A percentile compares a stretch with the other conserved stretches of the same genome.
Evolutionary conservation across 2,797 vertebrate genomes (phyloP).

Genomic region (Pampus argenteus): DNA sequence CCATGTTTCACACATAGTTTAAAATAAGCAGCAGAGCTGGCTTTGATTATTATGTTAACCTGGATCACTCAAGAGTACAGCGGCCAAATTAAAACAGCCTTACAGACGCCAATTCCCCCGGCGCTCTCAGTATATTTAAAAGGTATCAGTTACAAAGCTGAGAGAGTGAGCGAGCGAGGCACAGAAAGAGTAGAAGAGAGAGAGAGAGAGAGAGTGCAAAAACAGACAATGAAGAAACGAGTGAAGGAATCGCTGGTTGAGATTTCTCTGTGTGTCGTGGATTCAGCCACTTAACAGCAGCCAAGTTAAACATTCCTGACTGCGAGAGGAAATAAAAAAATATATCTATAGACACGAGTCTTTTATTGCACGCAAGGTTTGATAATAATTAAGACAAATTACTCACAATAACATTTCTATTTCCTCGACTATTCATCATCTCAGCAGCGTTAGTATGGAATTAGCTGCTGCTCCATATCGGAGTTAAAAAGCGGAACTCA

Average conservation of each 20-base stretch:
- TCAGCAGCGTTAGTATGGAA: slow-evolving; percentile 18
- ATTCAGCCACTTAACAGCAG: slow-evolving; percentile 51
- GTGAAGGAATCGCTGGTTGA: slow-evolving; percentile 27
- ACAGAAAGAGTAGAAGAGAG: background rate
- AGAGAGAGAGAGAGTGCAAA: slow-evolving; percentile 7
- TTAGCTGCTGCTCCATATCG: slow-evolving; percentile 1
- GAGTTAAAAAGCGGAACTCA: slow-evolving; percentile 13
- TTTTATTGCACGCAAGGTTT: slow-evolving; percentile 52
- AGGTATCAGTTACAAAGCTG: slow-evolving; percentile 77
- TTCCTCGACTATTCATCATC: slow-evolving; percentile 64
- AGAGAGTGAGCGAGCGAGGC: background rate
- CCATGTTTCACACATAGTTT: slow-evolving; percentile 75
- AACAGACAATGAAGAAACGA: slow-evolving; percentile 44
- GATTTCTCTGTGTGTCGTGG: slow-evolving; percentile 33
- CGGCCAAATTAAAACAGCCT: slow-evolving; percentile 79
- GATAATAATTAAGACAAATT: slow-evolving; percentile 72
- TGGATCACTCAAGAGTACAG: slow-evolving; percentile 72
- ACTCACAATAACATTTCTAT: slow-evolving; percentile 51
- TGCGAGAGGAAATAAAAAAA: background rate
- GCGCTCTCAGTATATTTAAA: slow-evolving; percentile 71
- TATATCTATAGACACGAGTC: slow-evolving; percentile 29
- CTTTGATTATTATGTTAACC: slow-evolving; percentile 83
- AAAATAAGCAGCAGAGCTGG: slow-evolving; percentile 66
- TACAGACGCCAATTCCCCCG: slow-evolving; percentile 68
- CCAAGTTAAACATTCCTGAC: slow-evolving; percentile 67